Base-by-base conservation (phyloP, 2,113 vertebrate species). In the Myotis yumanensis region DNA sequence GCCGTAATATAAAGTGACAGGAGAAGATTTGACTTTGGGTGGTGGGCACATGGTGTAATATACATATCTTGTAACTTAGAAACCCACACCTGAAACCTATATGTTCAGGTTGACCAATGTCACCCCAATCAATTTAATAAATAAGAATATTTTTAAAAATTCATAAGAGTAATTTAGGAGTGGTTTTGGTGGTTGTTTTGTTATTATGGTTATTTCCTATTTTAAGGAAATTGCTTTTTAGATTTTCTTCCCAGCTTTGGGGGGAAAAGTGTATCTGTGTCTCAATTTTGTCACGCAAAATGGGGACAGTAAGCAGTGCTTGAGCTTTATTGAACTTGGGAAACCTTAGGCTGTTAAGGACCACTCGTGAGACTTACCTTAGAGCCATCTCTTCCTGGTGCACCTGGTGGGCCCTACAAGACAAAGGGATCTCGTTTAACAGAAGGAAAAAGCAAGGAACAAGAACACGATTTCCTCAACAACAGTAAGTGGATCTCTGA, bases 311-410 rank as follows among this genome's bases (percentile, higher is more conserved):
- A 75, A 52, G n/a, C 14, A 7, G 11, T 4, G 23, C 20, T 25
- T 40, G 12, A 83, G 43, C 32, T 40, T 73, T 17, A 25, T 3
- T 1, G 73, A 30, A 32, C 12, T 1, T 0, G 16, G 72, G 54
- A 30, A 5, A 7, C 8, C 11, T 18, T 6, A 18, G 48, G 20
- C 77, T 37, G 46, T 17, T 48, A 66, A 37, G 54, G n/a, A 95
- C 62, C 57, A 90, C 40, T 82, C 54, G 9, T 72, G 54, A 64
- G 15, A 85, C 98, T 94, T 94, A 99, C 99, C 99, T 99, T 99
- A 91, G 98, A 97, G 32, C 99, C 99, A 15, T 99, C 99, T 98
- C 98, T 99, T 96, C 99, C 99, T 2, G 99, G 98, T 73, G 99
- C 99, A 30, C 99, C 99, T 3, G 99, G 99, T 32, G 98, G 98